Conservation (phyloP, 2,113 vertebrate species). For the Lucifuga dentata region DNA sequence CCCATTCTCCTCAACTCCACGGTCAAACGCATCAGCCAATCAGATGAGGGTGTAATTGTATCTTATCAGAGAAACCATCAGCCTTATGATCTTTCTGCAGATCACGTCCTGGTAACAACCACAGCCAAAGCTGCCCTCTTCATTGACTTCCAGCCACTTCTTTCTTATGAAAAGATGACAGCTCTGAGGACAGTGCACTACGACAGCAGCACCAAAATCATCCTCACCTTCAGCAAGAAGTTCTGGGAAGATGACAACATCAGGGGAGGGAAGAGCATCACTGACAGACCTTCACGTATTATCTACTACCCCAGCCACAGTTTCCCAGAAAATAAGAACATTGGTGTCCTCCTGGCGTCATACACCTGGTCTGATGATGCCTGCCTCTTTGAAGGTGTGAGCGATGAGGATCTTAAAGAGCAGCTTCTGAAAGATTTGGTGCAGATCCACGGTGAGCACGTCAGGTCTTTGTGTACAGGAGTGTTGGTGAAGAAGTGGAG, state of each 20-base stretch:
- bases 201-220: constrained; percentile 77
- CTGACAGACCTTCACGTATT: constrained; percentile 78
- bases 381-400: constrained; percentile 72
- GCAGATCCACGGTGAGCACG: constrained; percentile 63
- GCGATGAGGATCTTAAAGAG: constrained; percentile 54
- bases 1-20: constrained; percentile 61
- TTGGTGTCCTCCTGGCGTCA: constrained; percentile 82
- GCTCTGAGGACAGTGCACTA: constrained; percentile 82
- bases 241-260: constrained; percentile 83
- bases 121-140: constrained; percentile 81
- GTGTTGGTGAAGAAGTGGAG: constrained; percentile 82
- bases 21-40: constrained; percentile 37
- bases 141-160: constrained; percentile 74
- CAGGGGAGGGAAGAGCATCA: constrained; percentile 75
- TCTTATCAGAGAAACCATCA: not conserved
- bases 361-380: constrained; percentile 82
- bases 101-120: constrained; percentile 75
- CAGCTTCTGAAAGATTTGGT: constrained; percentile 78
- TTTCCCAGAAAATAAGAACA: constrained; percentile 33
- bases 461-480: constrained; percentile 57
- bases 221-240: constrained; percentile 75
- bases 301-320: constrained; percentile 87
- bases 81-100: constrained; percentile 3
- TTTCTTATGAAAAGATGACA: constrained; percentile 71
- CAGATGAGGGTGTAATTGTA: constrained; percentile 14